Base-by-base conservation (phyloP, 2,888 invertebrate genomes). In the Drosophila niveifrons region DNA sequence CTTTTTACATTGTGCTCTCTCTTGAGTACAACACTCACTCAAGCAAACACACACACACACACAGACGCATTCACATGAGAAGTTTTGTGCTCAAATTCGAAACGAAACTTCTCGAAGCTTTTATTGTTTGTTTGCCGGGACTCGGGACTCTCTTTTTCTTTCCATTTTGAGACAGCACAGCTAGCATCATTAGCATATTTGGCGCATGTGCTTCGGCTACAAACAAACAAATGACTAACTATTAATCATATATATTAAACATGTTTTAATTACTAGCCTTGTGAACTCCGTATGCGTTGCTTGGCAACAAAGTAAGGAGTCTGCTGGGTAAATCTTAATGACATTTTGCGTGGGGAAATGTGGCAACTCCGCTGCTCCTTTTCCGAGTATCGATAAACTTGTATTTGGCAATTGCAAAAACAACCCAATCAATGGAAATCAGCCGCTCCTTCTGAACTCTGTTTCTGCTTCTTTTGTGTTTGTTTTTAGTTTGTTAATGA, bases 81-180 rank as follows among this genome's bases (percentile, higher is more conserved):
- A 23, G 46, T 65, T 48, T 66, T 66, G 15, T 62, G 41, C 84
- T 83, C 80, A 71, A 63, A 29, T 64, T 82, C 67, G 80, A 84
- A 87, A 65, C 70, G 80, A 84, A 87, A 65, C 72, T 82, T 83
- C 84, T 87, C 65, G 84, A 83, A 75, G 31, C 41, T 58, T 47
- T 69, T 6, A 23, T 31, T 31, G 3, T 69, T 71, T 65, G 51
- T 62, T 53, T 61, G 53, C 28, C 31, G 63, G 46, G 41, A 44
- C 53, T 61, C 31, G 63, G 46, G 41, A 44, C 53, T 61, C 59
- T 73, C 52, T 46, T 13, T 52, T 34, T 41, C 23, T 50, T 8
- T 64, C 48, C 41, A 13, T 13, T 9, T 52, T 28, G 13, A 31
- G 34, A 50, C 17, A 23, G 43, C 52, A 50, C 17, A 23, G 43